Evolutionary conservation across 2,888 invertebrate species (phyloP).

Genomic region (Abrostola tripartita): DNA sequence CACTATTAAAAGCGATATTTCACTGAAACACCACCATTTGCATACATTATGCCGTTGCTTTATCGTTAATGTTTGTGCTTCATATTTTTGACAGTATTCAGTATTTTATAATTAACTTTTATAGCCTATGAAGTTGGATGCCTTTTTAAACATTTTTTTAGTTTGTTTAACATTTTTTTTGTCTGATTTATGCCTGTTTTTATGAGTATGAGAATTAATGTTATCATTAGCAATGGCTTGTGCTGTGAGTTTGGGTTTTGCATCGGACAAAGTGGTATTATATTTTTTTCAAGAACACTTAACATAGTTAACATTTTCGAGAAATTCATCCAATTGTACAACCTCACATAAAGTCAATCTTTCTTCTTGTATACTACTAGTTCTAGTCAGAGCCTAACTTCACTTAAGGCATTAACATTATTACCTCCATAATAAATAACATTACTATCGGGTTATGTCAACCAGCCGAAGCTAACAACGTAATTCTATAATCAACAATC

Average conservation of each 20-base stretch:
- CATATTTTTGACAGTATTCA: slow-evolving; percentile 27
- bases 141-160: background rate
- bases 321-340: too few relatives aligned
- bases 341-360: too few relatives aligned
- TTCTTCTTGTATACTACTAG: too few relatives aligned
- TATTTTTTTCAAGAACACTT: too few relatives aligned
- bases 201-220: too few relatives aligned
- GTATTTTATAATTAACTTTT: slow-evolving; percentile 31
- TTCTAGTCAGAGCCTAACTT: too few relatives aligned
- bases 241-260: too few relatives aligned
- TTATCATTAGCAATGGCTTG: too few relatives aligned
- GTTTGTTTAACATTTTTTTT: background rate
- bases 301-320: too few relatives aligned
- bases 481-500: slow-evolving; percentile 3
- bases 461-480: background rate
- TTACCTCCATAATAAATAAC: background rate
- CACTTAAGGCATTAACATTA: too few relatives aligned
- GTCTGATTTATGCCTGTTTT: background rate
- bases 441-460: background rate
- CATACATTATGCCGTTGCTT: slow-evolving; percentile 62
- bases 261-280: too few relatives aligned
- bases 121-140: background rate
- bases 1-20: slow-evolving; percentile 64
- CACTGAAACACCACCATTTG: slow-evolving; percentile 62
- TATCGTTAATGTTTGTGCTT: slow-evolving; percentile 42